phyloP scores from a whole-genome alignment of 2,888 invertebrate species.

The Apamea epomidion region DNA sequence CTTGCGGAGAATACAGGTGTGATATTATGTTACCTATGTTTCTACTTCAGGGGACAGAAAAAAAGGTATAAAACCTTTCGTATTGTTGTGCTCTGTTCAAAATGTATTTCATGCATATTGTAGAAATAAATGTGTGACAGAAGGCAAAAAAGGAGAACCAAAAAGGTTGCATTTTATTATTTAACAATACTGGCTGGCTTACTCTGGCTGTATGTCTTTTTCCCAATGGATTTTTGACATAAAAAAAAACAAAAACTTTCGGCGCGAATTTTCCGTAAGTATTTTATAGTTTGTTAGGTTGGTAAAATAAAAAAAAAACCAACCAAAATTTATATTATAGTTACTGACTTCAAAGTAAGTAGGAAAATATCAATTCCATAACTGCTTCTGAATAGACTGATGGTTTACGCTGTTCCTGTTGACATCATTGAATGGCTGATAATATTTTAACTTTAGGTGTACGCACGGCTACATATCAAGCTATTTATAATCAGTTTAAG shows the following conservation, averaged over 20 bases:
- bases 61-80: background rate
- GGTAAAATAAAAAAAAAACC: background rate
- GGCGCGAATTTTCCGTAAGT: background rate
- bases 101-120: background rate
- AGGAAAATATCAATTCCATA: background rate
- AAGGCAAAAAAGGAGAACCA: background rate
- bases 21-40: background rate
- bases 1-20: background rate
- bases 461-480: too few relatives aligned
- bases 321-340: background rate
- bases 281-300: background rate
- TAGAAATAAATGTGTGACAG: background rate
- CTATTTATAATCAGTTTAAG: too few relatives aligned
- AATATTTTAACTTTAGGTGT: background rate
- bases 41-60: background rate
- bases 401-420: background rate
- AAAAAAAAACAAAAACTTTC: background rate
- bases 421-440: background rate
- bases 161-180: conserved; percentile 26
- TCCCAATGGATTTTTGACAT: background rate
- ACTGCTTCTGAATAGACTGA: background rate
- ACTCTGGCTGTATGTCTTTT: background rate
- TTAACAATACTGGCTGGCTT: conserved; percentile 7
- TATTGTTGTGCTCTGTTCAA: background rate
- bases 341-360: background rate